Conservation (phyloP, 2,797 vertebrate species). For the Spondyliosoma cantharus region DNA sequence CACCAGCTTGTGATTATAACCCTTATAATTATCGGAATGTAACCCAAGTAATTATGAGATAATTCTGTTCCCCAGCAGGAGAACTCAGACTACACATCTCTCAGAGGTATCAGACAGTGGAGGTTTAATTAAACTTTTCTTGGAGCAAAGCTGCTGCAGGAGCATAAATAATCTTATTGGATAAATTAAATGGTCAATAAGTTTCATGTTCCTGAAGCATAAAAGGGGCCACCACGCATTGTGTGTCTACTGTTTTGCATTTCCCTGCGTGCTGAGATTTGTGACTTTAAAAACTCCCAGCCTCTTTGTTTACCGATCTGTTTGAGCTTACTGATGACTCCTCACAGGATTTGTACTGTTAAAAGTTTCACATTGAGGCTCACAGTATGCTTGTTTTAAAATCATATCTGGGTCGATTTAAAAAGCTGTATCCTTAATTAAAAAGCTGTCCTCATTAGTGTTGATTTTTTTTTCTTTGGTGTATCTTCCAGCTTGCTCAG, state of each 20-base stretch:
- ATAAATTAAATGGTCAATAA: slow-evolving; percentile 12
- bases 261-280: slow-evolving; percentile 5
- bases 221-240: background rate
- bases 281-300: background rate
- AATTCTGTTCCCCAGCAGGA: background rate
- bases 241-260: background rate
- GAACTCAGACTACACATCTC: background rate
- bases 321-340: background rate
- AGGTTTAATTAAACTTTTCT: slow-evolving; percentile 18
- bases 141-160: slow-evolving; percentile 4
- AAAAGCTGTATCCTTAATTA: background rate
- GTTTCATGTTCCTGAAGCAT: background rate
- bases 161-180: slow-evolving; percentile 7
- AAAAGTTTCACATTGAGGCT: background rate
- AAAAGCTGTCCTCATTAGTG: background rate
- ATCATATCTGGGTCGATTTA: no score
- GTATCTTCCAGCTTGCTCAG: slow-evolving; percentile 88
- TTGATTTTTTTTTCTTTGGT: background rate
- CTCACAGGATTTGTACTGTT: background rate
- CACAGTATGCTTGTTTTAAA: background rate
- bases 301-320: background rate
- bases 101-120: background rate
- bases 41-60: background rate
- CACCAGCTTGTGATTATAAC: background rate
- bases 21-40: slow-evolving; percentile 3